Conservation (phyloP, 2,888 invertebrate genomes). For the Noctua pronuba region DNA sequence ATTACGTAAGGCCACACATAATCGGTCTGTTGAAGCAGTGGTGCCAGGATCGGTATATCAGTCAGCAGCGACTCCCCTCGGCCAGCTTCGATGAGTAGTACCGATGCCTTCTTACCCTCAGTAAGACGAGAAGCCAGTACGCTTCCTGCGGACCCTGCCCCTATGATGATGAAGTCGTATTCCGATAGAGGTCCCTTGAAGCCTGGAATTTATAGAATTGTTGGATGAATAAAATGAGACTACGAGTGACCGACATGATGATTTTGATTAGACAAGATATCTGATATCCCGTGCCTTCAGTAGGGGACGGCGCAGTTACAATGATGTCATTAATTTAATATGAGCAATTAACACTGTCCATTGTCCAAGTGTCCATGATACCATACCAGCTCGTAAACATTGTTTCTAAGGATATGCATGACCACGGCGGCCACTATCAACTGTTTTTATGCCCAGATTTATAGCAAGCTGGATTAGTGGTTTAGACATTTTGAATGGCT, state of each 20-base stretch:
- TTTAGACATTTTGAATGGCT: not conserved
- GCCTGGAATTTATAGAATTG: conserved; percentile 70
- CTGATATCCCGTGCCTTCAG: not conserved
- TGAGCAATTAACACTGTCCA: conserved; percentile 10
- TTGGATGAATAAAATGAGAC: not conserved
- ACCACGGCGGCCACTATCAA: not conserved
- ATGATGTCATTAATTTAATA: conserved; percentile 2
- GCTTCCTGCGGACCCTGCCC: conserved; percentile 90
- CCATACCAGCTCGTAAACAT: conserved; percentile 7
- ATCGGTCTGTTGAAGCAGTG: conserved; percentile 82
- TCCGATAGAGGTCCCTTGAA: conserved; percentile 82
- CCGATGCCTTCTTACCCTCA: conserved; percentile 84
- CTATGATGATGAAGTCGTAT: conserved; percentile 88
- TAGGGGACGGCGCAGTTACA: not conserved
- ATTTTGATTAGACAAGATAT: not conserved
- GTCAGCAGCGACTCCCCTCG: conserved; percentile 84
- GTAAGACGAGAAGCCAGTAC: conserved; percentile 88
- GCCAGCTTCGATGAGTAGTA: conserved; percentile 88
- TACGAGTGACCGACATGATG: not conserved
- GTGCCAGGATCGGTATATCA: conserved; percentile 85
- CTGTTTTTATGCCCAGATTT: not conserved
- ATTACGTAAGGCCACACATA: conserved; percentile 90
- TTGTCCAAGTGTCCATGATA: not conserved
- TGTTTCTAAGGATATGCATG: not conserved
- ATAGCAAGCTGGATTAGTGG: not conserved